phyloP scores from a whole-genome alignment of 2,113 vertebrate genomes.

The Brevimyrus niger region DNA sequence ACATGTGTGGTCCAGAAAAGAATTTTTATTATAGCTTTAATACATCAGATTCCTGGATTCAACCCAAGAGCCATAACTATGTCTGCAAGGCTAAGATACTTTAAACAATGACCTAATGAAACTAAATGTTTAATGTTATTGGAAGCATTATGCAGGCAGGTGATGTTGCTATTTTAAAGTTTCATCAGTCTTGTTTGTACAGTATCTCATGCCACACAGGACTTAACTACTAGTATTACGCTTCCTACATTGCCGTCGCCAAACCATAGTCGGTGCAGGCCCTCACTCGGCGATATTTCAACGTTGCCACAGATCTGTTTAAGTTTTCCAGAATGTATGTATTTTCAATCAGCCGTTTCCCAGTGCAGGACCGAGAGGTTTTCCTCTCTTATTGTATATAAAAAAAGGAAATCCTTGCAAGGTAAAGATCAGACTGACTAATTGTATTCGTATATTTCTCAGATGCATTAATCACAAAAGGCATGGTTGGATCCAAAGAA shows the following conservation, averaged over 20 bases:
- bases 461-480: not conserved
- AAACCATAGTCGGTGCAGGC: not conserved
- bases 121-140: not conserved
- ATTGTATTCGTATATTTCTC: not conserved
- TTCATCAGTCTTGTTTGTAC: not conserved
- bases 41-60: not conserved
- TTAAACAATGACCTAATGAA: conserved; percentile 1
- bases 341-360: not conserved
- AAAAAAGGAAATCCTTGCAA: not conserved
- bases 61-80: not conserved
- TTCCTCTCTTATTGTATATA: not conserved
- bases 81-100: not conserved
- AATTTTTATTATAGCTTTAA: conserved; percentile 7
- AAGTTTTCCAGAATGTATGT: not conserved
- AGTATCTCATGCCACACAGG: not conserved
- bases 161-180: conserved; percentile 2
- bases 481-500: not conserved
- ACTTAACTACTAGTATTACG: not conserved
- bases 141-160: not conserved
- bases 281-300: not conserved
- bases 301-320: not conserved
- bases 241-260: not conserved
- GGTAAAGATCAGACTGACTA: not conserved
- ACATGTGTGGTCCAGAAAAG: not conserved
- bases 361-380: not conserved